Evolutionary conservation across 2,797 vertebrate species (phyloP), one percentile per base, ranked within the genome.

Genomic region (Clarias fuscus): DNA sequence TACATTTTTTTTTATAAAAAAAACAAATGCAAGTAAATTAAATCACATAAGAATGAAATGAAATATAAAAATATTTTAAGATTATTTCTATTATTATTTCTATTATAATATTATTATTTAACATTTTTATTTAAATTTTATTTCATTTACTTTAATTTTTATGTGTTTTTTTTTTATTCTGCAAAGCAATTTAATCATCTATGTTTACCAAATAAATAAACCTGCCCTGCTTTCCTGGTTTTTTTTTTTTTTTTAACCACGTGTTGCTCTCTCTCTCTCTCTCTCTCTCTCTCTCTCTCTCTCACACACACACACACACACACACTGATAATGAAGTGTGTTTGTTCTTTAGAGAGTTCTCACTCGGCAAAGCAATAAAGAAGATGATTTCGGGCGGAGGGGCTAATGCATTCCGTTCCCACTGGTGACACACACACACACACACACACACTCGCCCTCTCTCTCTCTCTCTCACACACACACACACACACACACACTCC

Each of bases 311-410:
- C 79, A 82, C 40, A 67, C 79, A 82, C 64, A 56, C 61, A 65
- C 78, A 64, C 37, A 65, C 78, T 5, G 40, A 68, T 22, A 82
- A 27, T 58, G 14, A 18, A 68, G 40, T 68, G 24, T 82, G 81
- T 68, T 68, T 86, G 58, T 86, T 20, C 59, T 65, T 82, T 80
- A 64, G 78, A 73, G 18, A 64, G 84, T 43, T 33, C 59, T 86
- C 68, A 82, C 24, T 82, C 85, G 37, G 59, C 78, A 72, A 56
- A 62, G 78, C 85, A 65, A 75, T 86, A n/a, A 64, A 81, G 72
- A 65, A 62, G 65, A 59, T 73, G 80, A 86, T 82, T 73, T 71
- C 6, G 20, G 58, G 18, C 62, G 24, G 77, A 72, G 58, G 78
- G 71, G 78, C 61, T n/a, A 61, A 70, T 85, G 67, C 17, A 58